Percentiles rank a stretch among this genome's conserved stretches.
Conservation (phyloP, 2,888 invertebrate species). For the Tetragonisca angustula region DNA sequence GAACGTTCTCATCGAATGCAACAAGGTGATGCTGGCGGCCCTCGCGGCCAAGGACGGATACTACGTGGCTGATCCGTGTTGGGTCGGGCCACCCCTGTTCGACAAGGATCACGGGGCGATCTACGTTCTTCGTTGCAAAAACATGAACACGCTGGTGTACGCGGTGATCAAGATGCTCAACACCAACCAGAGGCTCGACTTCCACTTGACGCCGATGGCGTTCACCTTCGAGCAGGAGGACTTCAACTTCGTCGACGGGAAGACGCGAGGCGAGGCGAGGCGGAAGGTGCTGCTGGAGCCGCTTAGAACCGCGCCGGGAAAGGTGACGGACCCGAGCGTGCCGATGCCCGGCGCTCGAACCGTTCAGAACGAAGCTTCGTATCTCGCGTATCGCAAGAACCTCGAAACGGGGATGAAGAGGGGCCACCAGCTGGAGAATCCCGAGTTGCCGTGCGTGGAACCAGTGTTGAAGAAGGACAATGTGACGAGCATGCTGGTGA, state of each 20-base stretch:
- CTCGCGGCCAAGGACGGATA: slow-evolving; percentile 73
- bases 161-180: slow-evolving; percentile 79
- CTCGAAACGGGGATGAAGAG: slow-evolving; percentile 62
- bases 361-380: slow-evolving; percentile 70
- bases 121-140: slow-evolving; percentile 79
- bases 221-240: slow-evolving; percentile 67
- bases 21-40: slow-evolving; percentile 71
- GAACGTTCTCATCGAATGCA: slow-evolving; percentile 78
- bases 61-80: slow-evolving; percentile 78
- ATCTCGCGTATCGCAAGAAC: slow-evolving; percentile 67
- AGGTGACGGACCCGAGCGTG: slow-evolving; percentile 31
- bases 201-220: slow-evolving; percentile 74
- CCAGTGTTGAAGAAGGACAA: slow-evolving; percentile 61
- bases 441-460: slow-evolving; percentile 45
- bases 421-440: slow-evolving; percentile 68
- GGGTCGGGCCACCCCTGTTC: slow-evolving; percentile 80
- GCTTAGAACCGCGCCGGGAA: slow-evolving; percentile 65
- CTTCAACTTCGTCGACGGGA: slow-evolving; percentile 19
- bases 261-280: not conserved
- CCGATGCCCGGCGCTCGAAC: slow-evolving; percentile 68
- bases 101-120: slow-evolving; percentile 75
- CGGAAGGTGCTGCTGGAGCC: slow-evolving; percentile 70
- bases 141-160: slow-evolving; percentile 76
- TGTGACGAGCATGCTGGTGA: slow-evolving; percentile 66
- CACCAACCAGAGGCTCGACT: slow-evolving; percentile 76